These are phyloP conservation scores for Galeopterus variegatus DNA, from an alignment of 2,113 vertebrate species.

Conservation along the genomic window DNA sequence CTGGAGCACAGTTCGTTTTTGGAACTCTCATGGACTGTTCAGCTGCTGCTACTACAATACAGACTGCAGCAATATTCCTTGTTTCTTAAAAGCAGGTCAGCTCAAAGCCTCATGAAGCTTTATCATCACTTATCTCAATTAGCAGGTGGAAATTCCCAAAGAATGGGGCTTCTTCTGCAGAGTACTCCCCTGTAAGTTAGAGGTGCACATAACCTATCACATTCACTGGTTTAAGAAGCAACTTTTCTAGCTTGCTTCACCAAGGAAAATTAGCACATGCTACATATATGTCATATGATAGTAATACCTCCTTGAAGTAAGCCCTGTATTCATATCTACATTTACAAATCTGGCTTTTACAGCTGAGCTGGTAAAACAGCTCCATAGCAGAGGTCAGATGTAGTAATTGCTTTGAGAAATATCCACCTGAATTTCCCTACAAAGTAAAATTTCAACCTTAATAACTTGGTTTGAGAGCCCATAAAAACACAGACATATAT, in stretches of 20 bases:
- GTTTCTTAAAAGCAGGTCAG: conserved; percentile 28
- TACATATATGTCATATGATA: background rate
- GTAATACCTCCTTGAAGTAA: background rate
- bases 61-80: background rate
- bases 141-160: background rate
- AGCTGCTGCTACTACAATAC: conserved; percentile 14
- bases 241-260: background rate
- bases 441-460: conserved; percentile 17
- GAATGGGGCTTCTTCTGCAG: background rate
- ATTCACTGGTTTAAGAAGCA: background rate
- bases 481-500: background rate
- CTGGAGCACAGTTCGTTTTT: conserved; percentile 31
- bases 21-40: background rate
- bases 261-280: background rate
- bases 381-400: background rate
- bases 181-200: background rate
- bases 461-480: background rate
- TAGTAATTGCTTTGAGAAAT: background rate
- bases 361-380: background rate
- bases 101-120: conserved; percentile 6
- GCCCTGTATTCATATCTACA: background rate
- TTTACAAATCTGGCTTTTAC: background rate
- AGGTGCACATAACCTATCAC: background rate
- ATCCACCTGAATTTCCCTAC: background rate
- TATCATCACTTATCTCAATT: background rate